Percentiles rank a stretch among this genome's conserved stretches.
Conservation (phyloP, 2,113 vertebrate species). For the Rhegmatorhina hoffmannsi region DNA sequence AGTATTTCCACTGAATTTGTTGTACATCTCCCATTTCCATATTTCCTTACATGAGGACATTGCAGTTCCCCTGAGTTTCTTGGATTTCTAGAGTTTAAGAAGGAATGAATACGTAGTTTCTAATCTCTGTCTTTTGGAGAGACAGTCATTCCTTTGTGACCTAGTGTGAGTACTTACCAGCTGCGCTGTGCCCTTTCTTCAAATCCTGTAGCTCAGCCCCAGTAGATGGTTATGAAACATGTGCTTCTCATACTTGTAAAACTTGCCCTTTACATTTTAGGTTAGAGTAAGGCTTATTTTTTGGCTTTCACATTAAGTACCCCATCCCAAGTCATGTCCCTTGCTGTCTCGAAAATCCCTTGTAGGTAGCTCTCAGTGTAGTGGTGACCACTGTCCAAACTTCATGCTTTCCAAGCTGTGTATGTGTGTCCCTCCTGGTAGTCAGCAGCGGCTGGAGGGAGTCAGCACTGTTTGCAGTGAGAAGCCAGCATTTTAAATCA, state of each 20-base stretch:
- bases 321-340: not conserved
- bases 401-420: not conserved
- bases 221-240: not conserved
- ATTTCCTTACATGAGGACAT: not conserved
- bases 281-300: not conserved
- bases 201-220: not conserved
- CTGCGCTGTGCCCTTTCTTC: not conserved
- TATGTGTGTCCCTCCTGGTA: not conserved
- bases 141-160: not conserved
- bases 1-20: not conserved
- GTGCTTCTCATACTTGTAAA: not conserved
- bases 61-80: not conserved
- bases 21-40: accelerated
- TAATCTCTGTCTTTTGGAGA: not conserved
- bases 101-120: not conserved
- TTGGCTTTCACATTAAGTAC: not conserved
- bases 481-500: not conserved
- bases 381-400: not conserved
- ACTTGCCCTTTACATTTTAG: not conserved
- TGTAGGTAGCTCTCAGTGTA: not conserved
- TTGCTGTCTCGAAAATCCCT: not conserved
- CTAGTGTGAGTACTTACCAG: too few relatives aligned
- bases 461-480: not conserved
- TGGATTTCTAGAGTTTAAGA: not conserved
- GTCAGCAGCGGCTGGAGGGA: not conserved